A percentile compares a stretch with the other conserved stretches of the same genome.
phyloP scores from a whole-genome alignment of 2,113 vertebrate genomes.

The Halichoeres trimaculatus region DNA sequence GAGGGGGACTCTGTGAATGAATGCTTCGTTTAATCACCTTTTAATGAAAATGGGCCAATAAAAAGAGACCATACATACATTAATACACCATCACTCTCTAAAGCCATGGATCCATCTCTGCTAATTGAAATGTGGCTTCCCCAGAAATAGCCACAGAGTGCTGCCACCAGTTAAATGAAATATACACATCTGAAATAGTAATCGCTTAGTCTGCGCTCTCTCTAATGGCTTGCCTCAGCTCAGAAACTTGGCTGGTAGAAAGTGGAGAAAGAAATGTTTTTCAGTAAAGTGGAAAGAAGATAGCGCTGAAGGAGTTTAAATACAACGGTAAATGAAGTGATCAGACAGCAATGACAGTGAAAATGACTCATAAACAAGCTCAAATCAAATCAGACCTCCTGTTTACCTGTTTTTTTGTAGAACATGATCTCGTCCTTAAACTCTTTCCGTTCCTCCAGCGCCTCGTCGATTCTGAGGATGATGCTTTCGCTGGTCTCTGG shows the following conservation, averaged over 20 bases:
- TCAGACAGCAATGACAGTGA: not conserved
- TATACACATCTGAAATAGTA: slow-evolving; percentile 25
- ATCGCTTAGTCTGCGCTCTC: slow-evolving; percentile 8
- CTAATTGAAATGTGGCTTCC: slow-evolving; percentile 51
- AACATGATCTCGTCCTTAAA: slow-evolving; percentile 99
- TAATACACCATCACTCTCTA: slow-evolving; percentile 20
- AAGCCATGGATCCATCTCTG: slow-evolving; percentile 38
- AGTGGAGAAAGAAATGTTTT: not conserved
- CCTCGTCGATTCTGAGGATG: slow-evolving; percentile 93
- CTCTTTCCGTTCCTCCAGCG: slow-evolving; percentile 93
- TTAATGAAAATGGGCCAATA: slow-evolving; percentile 65
- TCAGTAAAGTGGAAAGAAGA: not conserved
- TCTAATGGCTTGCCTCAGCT: slow-evolving; percentile 28
- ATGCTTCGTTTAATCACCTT: slow-evolving; percentile 63
- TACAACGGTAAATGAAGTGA: not conserved
- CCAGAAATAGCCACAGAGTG: slow-evolving; percentile 53
- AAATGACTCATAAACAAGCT: not conserved
- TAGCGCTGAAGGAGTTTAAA: not conserved
- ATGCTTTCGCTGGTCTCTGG: slow-evolving; percentile 92
- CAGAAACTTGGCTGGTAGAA: slow-evolving; percentile 17
- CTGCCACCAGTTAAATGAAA: slow-evolving; percentile 43
- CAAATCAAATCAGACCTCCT: not conserved
- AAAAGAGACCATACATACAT: slow-evolving; percentile 40
- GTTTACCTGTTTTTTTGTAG: slow-evolving; percentile 89
- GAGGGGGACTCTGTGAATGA: slow-evolving; percentile 30